A percentile compares a stretch with the other conserved stretches of the same genome.
Evolutionary conservation across 2,113 vertebrate species (phyloP).

Genomic region (Heterotis niloticus): DNA sequence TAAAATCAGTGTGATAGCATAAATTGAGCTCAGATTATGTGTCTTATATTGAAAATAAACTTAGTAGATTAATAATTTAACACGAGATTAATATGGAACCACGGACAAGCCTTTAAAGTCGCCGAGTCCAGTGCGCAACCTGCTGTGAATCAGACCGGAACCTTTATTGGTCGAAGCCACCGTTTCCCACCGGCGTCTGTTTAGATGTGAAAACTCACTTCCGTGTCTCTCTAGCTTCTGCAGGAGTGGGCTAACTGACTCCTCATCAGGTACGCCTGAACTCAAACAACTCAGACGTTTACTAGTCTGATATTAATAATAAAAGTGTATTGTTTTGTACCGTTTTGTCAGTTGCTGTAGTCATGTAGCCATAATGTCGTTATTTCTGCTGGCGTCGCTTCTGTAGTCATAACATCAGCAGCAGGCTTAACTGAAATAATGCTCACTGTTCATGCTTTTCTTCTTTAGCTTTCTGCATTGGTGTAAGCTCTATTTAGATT

Average conservation of each 20-base stretch:
- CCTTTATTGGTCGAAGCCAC: not conserved
- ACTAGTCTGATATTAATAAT: not conserved
- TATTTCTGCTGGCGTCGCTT: not conserved
- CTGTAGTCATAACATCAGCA: not conserved
- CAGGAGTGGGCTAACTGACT: not conserved
- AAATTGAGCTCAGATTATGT: too few relatives aligned
- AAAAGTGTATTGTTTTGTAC: not conserved
- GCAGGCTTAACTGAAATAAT: not conserved
- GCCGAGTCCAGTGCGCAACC: too few relatives aligned
- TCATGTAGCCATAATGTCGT: too few relatives aligned
- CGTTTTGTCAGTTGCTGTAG: too few relatives aligned
- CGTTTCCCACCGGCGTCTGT: constrained; percentile 52
- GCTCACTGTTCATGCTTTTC: too few relatives aligned
- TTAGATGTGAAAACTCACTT: constrained; percentile 33
- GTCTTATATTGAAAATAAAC: too few relatives aligned
- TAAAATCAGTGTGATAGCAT: too few relatives aligned
- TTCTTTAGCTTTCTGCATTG: too few relatives aligned
- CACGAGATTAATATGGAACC: too few relatives aligned
- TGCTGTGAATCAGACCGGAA: not conserved
- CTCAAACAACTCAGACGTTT: not conserved
- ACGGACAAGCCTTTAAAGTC: too few relatives aligned
- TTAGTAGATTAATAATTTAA: too few relatives aligned
- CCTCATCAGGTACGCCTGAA: not conserved
- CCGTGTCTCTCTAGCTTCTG: constrained; percentile 23
- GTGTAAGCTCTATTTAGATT: too few relatives aligned